Conservation (phyloP, 2,888 invertebrate genomes). For the Luperina testacea region DNA sequence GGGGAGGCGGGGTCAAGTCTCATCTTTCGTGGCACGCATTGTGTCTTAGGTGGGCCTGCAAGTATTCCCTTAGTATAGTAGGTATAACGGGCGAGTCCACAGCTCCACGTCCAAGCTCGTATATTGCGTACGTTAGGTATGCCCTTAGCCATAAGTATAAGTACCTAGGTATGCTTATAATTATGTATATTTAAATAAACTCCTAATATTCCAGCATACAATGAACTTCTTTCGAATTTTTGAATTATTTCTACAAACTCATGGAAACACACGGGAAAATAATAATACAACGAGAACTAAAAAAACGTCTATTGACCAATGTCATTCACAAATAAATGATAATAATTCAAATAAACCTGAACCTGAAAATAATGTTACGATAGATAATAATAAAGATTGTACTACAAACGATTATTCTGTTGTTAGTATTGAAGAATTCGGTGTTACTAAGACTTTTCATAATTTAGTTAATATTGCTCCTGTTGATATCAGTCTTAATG, state of each 20-base stretch:
- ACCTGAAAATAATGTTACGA: background rate
- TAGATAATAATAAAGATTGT: background rate
- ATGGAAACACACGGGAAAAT: background rate
- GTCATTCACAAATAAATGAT: background rate
- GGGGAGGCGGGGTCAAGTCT: no score
- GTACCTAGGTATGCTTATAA: background rate
- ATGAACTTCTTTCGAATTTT: slow-evolving; percentile 46
- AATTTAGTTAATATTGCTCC: slow-evolving; percentile 31
- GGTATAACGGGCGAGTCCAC: background rate
- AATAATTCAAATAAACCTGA: slow-evolving; percentile 1
- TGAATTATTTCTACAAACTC: slow-evolving; percentile 21
- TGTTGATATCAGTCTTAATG: slow-evolving; percentile 1
- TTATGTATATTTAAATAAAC: background rate
- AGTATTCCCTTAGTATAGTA: background rate
- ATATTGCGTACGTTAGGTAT: background rate
- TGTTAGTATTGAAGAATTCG: background rate
- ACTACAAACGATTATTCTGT: background rate
- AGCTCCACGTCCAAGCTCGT: background rate
- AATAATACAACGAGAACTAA: background rate
- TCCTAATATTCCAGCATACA: slow-evolving; percentile 37
- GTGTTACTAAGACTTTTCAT: slow-evolving; percentile 13
- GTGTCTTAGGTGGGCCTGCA: background rate
- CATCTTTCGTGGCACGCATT: no score
- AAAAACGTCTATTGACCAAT: slow-evolving; percentile 1
- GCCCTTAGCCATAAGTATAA: background rate